Evolutionary conservation across 2,113 vertebrate species (phyloP), one percentile per base, ranked within the genome.

Genomic region (Bolborhynchus lineola): DNA sequence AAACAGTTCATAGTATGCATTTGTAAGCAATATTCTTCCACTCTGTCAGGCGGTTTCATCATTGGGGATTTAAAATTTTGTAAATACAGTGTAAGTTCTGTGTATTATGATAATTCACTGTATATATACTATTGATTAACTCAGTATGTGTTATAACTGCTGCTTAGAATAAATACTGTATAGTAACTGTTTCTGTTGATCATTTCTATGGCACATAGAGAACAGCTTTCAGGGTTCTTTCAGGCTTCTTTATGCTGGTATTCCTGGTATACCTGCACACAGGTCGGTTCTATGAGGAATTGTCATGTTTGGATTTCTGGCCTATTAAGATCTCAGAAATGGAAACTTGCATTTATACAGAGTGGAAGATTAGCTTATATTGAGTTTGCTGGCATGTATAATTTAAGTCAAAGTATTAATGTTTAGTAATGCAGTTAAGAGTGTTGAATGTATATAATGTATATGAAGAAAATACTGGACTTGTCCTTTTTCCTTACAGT

Each of bases 131-230:
- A 4, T 16, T 55, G 21, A 19, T 67, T 88, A 67, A 67, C 33
- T 85, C 79, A 17, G 1, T 52, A 14, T 82, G 20, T 85, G 50
- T 86, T 78, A 63, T 26, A 93, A 79, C 12, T 50, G 41, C 44
- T 93, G 63, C 63, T 83, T 78, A 89, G 82, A 97, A 91, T 96
- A 96, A 96, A 96, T 75, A 64, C 15, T n/a, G 33, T 49, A 2
- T 44, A 55, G 65, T 74, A 82, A 62, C 41, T 86, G 41, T 15
- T 69, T 63, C 44, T 74, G 7, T 13, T 42, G 44, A 26, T 89
- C 31, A 33, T 84, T 81, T 90, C 50, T 81, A 1, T 44, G 35
- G 62, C n/a, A 42, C 0, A 1, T 11, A 26, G 31, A 59, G 59
- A 44, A 74, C 26, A 81, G 6, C 47, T 65, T 29, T 35, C 7